phyloP scores from a whole-genome alignment of 2,113 vertebrate genomes.

The Paralichthys olivaceus region DNA sequence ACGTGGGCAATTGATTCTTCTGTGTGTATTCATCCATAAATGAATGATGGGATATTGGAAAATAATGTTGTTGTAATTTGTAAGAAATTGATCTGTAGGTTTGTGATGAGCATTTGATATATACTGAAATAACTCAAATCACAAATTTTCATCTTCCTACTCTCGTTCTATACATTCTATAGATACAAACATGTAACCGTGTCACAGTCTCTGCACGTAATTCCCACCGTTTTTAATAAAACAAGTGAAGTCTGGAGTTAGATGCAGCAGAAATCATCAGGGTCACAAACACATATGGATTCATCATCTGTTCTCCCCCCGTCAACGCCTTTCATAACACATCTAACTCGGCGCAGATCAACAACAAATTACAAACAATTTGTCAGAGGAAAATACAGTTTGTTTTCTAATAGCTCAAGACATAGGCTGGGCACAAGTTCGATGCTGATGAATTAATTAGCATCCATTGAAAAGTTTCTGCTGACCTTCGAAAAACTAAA shows the following conservation, averaged over 20 bases:
- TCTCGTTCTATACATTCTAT: too few relatives aligned
- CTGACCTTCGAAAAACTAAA: constrained; percentile 41
- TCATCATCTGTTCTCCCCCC: constrained; percentile 23
- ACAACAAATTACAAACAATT: constrained; percentile 15
- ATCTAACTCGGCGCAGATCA: neutral
- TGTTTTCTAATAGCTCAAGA: constrained; percentile 7
- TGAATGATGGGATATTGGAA: too few relatives aligned
- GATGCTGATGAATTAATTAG: constrained; percentile 30
- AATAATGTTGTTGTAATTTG: too few relatives aligned
- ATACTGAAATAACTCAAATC: too few relatives aligned
- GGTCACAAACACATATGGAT: constrained; percentile 37
- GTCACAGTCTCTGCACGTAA: neutral
- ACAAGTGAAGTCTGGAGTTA: neutral
- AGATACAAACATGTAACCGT: too few relatives aligned
- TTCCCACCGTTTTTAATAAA: neutral
- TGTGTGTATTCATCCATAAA: too few relatives aligned
- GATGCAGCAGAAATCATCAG: neutral
- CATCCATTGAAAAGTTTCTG: constrained; percentile 27
- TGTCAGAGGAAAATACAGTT: neutral
- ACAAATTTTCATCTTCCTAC: too few relatives aligned
- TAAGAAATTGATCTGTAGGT: too few relatives aligned
- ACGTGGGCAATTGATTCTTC: too few relatives aligned
- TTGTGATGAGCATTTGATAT: too few relatives aligned
- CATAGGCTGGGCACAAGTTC: constrained; percentile 3
- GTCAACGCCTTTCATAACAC: constrained; percentile 1